Evolutionary conservation across 2,888 invertebrate genomes (phyloP), one percentile per base, ranked within the genome.

Genomic region (Helicoverpa assulta): DNA sequence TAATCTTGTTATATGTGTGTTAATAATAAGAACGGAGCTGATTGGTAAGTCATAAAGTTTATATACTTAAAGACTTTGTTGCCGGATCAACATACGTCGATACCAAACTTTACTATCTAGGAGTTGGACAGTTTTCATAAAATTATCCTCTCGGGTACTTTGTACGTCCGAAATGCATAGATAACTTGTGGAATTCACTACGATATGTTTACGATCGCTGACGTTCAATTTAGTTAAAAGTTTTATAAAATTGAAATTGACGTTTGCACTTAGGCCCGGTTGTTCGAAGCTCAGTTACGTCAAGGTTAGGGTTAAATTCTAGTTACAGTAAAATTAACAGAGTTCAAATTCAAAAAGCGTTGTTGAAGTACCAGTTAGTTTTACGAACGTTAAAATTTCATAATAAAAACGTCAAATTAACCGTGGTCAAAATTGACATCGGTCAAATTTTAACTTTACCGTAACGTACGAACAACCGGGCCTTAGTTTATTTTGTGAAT

Each of bases 31-130:
- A 40, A 53, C 53, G 80, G 52, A 8, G 75, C 19, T 5, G 37
- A 4, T 51, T 43, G 76, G 76, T 76, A 74, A 76, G 76, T 76
- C 12, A 53, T 56, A 62, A 21, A 10, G 21, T 26, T 40, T 19
- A 0, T n/a, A 55, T 51, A 0, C 18, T 26, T 47, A 8, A 19
- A 4, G 3, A 16, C 47, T 54, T 53, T 40, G 14, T 59, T 21
- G 21, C 16, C 16, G 47, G n/a, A 55, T 50, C 19, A 51, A 62
- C 26, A 4, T 72, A 57, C n/a, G 29, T 0, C 53, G 19, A 12
- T 5, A 10, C 6, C 6, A 59, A 29, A 37, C 14, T 33, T 26
- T 33, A 12, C 16, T 37, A 12, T 10, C 8, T 37, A 16, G 1
- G 5, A n/a, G 57, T 21, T 5, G 1, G 10, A 5, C 33, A 18